A percentile compares a stretch with the other conserved stretches of the same genome.
phyloP scores from a whole-genome alignment of 2,113 vertebrate genomes.

The Xenopus laevis region DNA sequence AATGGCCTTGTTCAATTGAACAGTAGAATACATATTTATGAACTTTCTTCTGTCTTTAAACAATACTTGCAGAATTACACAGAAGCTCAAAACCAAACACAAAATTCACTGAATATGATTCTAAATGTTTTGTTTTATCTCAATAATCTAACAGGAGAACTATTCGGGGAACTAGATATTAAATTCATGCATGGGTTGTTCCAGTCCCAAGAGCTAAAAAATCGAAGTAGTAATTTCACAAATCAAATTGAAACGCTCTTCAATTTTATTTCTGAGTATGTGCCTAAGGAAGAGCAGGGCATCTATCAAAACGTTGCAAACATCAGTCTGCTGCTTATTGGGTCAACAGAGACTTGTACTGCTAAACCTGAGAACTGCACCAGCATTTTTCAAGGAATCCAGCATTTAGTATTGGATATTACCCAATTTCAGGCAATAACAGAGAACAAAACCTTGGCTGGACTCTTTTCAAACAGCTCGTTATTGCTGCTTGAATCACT shows the following conservation, averaged over 20 bases:
- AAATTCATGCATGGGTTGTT: neutral
- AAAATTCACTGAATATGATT: neutral
- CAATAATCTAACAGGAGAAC: neutral
- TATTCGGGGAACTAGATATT: neutral
- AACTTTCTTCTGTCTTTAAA: neutral
- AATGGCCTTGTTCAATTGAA: neutral
- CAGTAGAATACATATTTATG: neutral
- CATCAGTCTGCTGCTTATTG: conserved; percentile 10
- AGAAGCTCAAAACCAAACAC: conserved; percentile 7
- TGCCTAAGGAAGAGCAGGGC: conserved; percentile 7
- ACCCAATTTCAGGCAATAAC: conserved; percentile 5
- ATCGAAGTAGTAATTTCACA: conserved; percentile 6
- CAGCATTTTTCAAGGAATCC: conserved; percentile 3
- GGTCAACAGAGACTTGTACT: neutral
- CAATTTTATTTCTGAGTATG: neutral
- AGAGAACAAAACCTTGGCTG: conserved; percentile 8
- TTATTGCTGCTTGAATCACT: conserved; percentile 5
- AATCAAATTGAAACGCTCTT: conserved; percentile 3
- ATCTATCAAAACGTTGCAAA: conserved; percentile 6
- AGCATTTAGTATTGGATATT: conserved; percentile 18
- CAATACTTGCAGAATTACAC: neutral
- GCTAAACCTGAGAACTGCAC: neutral
- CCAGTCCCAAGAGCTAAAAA: neutral
- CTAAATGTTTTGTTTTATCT: conserved; percentile 14
- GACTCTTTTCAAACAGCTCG: conserved; percentile 9